These are phyloP conservation scores for Aleiodes testaceus DNA, from an alignment of 2,888 invertebrate genomes.

Conservation along the genomic window DNA sequence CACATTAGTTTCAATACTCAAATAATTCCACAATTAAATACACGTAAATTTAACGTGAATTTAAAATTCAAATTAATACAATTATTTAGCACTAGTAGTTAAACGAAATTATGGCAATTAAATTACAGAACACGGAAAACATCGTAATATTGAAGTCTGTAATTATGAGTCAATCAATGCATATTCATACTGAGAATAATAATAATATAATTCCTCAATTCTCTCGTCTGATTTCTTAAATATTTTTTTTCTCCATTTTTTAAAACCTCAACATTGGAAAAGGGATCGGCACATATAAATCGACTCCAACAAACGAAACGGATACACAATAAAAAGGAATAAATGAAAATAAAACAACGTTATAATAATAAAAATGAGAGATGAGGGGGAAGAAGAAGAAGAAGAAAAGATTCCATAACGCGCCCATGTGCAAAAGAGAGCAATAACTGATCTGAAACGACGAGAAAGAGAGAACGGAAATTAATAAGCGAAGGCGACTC, in stretches of 20 bases:
- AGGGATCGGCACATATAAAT: constrained; percentile 39
- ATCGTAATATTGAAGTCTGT: constrained; percentile 19
- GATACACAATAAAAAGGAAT: constrained; percentile 15
- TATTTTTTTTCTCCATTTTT: constrained; percentile 31
- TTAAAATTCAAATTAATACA: neutral
- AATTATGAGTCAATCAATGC: constrained; percentile 54
- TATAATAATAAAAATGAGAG: constrained; percentile 33
- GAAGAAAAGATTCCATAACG: constrained; percentile 44
- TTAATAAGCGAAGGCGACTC: constrained; percentile 48
- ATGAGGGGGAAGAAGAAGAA: constrained; percentile 44
- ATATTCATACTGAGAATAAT: constrained; percentile 51
- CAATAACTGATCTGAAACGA: constrained; percentile 11
- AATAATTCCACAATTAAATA: constrained; percentile 70
- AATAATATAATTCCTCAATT: constrained; percentile 41
- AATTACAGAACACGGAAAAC: constrained; percentile 6
- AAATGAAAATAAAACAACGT: constrained; percentile 13
- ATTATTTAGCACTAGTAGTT: neutral
- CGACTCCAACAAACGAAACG: constrained; percentile 23
- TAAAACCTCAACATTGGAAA: constrained; percentile 4
- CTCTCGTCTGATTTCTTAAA: constrained; percentile 29
- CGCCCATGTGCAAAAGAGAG: constrained; percentile 35
- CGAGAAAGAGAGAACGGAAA: constrained; percentile 37
- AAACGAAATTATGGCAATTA: too few relatives aligned
- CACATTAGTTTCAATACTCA: constrained; percentile 64
- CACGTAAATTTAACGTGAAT: neutral